These are phyloP conservation scores for Gymnoscelis rufifasciata DNA, from an alignment of 2,888 invertebrate species.

Conservation along the genomic window DNA sequence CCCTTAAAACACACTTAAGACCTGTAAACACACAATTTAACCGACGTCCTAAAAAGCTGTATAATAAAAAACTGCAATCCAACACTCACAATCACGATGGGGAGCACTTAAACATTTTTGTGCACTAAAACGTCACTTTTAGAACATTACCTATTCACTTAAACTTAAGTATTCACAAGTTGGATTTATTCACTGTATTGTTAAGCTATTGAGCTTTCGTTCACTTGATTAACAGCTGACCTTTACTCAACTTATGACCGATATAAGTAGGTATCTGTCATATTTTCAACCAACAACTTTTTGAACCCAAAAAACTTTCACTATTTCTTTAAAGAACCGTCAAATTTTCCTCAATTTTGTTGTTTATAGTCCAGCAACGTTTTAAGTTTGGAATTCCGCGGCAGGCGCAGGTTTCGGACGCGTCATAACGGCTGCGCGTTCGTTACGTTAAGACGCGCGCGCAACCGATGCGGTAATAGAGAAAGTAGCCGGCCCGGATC, in stretches of 20 bases:
- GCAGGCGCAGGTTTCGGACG: slow-evolving; percentile 16
- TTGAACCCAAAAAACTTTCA: too few relatives aligned
- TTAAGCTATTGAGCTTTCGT: neutral
- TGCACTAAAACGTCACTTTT: neutral
- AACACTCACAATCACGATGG: slow-evolving; percentile 31
- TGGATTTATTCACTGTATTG: neutral
- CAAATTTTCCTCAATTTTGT: too few relatives aligned
- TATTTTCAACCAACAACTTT: too few relatives aligned
- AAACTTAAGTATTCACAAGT: too few relatives aligned
- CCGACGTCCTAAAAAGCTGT: neutral
- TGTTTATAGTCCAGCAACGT: too few relatives aligned
- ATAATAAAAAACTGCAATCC: slow-evolving; percentile 28
- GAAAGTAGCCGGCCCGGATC: slow-evolving; percentile 64
- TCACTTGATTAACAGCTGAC: neutral
- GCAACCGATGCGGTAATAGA: slow-evolving; percentile 71
- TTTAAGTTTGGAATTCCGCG: slow-evolving; percentile 26
- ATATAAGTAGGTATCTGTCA: neutral
- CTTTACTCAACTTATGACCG: neutral
- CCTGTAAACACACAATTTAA: neutral
- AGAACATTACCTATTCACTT: too few relatives aligned
- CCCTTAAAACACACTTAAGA: too few relatives aligned
- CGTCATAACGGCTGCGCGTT: slow-evolving; percentile 44
- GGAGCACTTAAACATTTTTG: slow-evolving; percentile 39
- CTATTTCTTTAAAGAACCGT: neutral
- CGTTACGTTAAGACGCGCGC: slow-evolving; percentile 54